Percentiles rank a stretch among this genome's conserved stretches.
Evolutionary conservation across 2,888 invertebrate species (phyloP).

Genomic region (Macrophya alboannulata): DNA sequence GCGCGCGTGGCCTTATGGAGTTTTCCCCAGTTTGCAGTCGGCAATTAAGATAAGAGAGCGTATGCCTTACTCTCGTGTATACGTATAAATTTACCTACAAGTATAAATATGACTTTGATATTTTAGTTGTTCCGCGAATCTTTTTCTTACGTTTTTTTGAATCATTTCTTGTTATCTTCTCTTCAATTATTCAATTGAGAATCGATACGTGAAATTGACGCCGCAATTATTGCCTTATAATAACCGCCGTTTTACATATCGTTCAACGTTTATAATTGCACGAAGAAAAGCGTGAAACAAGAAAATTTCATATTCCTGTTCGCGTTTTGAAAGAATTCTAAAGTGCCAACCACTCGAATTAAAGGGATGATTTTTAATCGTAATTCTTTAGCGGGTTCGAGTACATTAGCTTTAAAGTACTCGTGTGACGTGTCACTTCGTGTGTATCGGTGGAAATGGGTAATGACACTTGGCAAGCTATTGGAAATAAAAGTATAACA

Average conservation of each 20-base stretch:
- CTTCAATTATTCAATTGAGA: not conserved
- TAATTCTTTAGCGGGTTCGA: not conserved
- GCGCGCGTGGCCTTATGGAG: slow-evolving; percentile 28
- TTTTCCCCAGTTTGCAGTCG: slow-evolving; percentile 19
- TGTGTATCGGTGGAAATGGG: not conserved
- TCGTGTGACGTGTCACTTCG: not conserved
- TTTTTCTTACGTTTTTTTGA: not conserved
- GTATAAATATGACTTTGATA: slow-evolving; percentile 2
- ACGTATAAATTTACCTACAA: slow-evolving; percentile 3
- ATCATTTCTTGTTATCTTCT: not conserved
- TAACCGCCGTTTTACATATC: not conserved
- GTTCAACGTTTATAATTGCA: not conserved
- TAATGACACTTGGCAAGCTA: slow-evolving; percentile 15
- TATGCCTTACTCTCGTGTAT: not conserved
- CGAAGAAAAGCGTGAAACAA: not conserved
- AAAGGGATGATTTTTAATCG: not conserved
- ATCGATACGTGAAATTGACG: not conserved
- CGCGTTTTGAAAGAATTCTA: not conserved
- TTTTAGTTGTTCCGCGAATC: not conserved
- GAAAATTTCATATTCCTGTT: not conserved
- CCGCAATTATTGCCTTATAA: not conserved
- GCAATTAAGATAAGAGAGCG: slow-evolving; percentile 46
- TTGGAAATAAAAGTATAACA: not conserved
- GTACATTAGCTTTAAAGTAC: not conserved
- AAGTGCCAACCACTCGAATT: not conserved